Percentiles rank a stretch among this genome's conserved stretches.
These are phyloP conservation scores for Tokudaia muenninki DNA, from an alignment of 2,797 vertebrate species.

Conservation along the genomic window DNA sequence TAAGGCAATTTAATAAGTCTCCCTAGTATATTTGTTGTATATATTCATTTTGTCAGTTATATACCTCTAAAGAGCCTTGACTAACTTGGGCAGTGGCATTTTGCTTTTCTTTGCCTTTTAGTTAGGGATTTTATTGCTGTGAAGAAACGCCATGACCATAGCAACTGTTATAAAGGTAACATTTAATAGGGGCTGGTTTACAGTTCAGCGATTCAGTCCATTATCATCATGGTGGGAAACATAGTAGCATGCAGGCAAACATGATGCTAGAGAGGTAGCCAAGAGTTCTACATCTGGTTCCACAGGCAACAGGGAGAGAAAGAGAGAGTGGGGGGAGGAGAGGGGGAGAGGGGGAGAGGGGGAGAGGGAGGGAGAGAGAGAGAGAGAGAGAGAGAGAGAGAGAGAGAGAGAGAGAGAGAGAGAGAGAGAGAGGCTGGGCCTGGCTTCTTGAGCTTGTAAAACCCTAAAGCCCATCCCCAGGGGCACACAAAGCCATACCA, in stretches of 20 bases:
- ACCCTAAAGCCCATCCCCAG: neutral
- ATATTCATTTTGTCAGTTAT: neutral
- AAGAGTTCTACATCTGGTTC: neutral
- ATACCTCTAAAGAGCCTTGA: neutral
- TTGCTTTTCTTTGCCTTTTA: neutral
- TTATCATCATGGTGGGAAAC: neutral
- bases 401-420: too few species aligned
- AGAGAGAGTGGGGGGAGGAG: too few species aligned
- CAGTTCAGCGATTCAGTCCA: neutral
- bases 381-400: too few species aligned
- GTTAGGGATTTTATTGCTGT: neutral
- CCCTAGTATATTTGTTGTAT: neutral
- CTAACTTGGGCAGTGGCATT: neutral
- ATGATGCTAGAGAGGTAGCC: neutral
- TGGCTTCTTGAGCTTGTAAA: neutral
- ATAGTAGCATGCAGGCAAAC: neutral
- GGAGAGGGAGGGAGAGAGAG: neutral
- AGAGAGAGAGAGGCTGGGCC: neutral
- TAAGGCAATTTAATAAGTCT: neutral
- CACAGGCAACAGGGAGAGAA: neutral
- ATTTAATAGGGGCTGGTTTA: neutral
- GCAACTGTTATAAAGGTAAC: neutral
- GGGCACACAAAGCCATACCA: neutral
- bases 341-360: too few species aligned
- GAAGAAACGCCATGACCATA: neutral